Conservation (phyloP, 2,888 invertebrate genomes). For the Mythimna vitellina region DNA sequence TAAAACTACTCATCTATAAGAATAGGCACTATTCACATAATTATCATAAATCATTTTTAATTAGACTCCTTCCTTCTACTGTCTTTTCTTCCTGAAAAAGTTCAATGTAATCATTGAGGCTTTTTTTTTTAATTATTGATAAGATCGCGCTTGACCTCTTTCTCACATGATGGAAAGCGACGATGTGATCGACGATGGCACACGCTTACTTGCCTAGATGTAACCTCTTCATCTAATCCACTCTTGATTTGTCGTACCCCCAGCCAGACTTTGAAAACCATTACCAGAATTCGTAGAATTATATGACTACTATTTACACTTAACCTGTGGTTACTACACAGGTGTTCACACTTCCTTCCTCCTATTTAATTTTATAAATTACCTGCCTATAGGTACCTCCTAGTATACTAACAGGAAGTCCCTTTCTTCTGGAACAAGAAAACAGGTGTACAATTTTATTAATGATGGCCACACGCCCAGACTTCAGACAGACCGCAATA, state of each 20-base stretch:
- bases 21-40: too few species aligned
- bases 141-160: too few species aligned
- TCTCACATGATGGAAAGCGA: too few species aligned
- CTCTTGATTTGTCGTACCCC: too few species aligned
- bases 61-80: too few species aligned
- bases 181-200: too few species aligned
- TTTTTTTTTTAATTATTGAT: neutral
- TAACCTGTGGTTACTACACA: slow-evolving; percentile 5
- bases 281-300: neutral
- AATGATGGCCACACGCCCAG: neutral
- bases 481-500: slow-evolving; percentile 19
- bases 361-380: slow-evolving; percentile 3
- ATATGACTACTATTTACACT: neutral
- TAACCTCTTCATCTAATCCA: too few species aligned
- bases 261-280: too few species aligned
- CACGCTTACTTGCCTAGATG: too few species aligned
- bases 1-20: too few species aligned
- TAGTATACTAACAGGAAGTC: slow-evolving; percentile 22
- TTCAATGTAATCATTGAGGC: neutral
- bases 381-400: neutral
- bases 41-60: too few species aligned
- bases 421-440: slow-evolving; percentile 6
- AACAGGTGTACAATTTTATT: neutral
- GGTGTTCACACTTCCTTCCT: slow-evolving; percentile 15
- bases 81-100: too few species aligned